These are phyloP conservation scores for Psittacus erithacus DNA, from an alignment of 2,113 vertebrate species.

Conservation along the genomic window DNA sequence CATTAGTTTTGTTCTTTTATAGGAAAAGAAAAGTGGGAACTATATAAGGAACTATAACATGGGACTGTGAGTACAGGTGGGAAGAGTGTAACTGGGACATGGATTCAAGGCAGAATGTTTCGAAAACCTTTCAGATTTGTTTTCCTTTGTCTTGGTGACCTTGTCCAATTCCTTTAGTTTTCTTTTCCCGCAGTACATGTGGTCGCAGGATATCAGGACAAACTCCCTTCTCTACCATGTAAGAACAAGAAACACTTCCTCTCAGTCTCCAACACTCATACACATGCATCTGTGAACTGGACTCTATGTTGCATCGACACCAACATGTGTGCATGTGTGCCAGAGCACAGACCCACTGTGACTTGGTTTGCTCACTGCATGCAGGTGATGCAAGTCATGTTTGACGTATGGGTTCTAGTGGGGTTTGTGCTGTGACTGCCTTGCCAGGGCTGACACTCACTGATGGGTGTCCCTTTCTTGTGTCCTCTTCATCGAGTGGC, in stretches of 20 bases:
- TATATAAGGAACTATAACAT: not conserved
- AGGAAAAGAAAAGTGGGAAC: not conserved
- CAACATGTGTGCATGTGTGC: fast-evolving
- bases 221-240: not conserved
- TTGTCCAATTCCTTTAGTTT: not conserved
- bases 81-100: not conserved
- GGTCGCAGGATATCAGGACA: not conserved
- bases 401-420: not conserved
- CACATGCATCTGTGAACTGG: not conserved
- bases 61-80: not conserved
- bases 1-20: not conserved
- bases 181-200: not conserved
- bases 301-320: fast-evolving
- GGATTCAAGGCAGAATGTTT: not conserved
- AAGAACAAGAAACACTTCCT: not conserved
- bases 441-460: not conserved
- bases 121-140: not conserved
- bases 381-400: fast-evolving
- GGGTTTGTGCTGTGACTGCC: not conserved
- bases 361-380: not conserved
- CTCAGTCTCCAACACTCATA: not conserved
- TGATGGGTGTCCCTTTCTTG: not conserved
- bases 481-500: not conserved
- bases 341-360: not conserved
- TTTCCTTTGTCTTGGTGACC: not conserved